Evolutionary conservation across 1,140 invertebrate genomes (phyloP), one percentile per base, ranked within the genome.

Genomic region (Drosophila pruinosa): DNA sequence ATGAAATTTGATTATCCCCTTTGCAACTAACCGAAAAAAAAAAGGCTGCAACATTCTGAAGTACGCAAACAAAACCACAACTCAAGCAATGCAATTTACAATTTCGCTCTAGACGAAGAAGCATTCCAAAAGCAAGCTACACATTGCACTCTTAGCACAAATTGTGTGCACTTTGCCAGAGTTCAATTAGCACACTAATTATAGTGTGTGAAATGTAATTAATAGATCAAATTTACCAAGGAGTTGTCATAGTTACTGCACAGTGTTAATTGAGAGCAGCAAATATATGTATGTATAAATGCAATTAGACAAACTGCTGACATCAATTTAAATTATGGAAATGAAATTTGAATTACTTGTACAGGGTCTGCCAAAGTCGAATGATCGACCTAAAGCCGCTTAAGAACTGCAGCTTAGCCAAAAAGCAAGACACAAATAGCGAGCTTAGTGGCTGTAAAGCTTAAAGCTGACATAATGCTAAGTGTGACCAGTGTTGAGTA

Each of bases 1-100:
- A 59, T 59, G 28, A 6, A 19, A 48, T 59, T 59, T 47, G 43
- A 59, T 48, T 48, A 59, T 36, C 12, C 28, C 10, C 8, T 19
- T n/a, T 38, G 15, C 31, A 10, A 12, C 4, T n/a, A 6, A 34
- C 31, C 31, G 5, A n/a, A 34, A n/a, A n/a, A n/a, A n/a, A n/a
- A n/a, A n/a, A 34, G 12, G 31, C 31, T 12, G n/a, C 12, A 34
- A 39, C 12, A 39, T 39, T 6, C 17, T 39, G 6, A 39, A 39
- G 38, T 4, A n/a, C n/a, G 26, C 17, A 45, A 17, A 41, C 24
- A 58, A 28, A 34, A n/a, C 15, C 15, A 12, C 21, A 47, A 5
- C 43, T 24, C 22, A 26, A 47, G n/a, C 3, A 47, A n/a, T 47
- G 21, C 43, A 14, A 47, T 47, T 47, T 14, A 5, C 43, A 22